Percentiles rank a stretch among this genome's conserved stretches.
These are phyloP conservation scores for Camptogramma bilineatum DNA, from an alignment of 2,888 invertebrate species.

Conservation along the genomic window DNA sequence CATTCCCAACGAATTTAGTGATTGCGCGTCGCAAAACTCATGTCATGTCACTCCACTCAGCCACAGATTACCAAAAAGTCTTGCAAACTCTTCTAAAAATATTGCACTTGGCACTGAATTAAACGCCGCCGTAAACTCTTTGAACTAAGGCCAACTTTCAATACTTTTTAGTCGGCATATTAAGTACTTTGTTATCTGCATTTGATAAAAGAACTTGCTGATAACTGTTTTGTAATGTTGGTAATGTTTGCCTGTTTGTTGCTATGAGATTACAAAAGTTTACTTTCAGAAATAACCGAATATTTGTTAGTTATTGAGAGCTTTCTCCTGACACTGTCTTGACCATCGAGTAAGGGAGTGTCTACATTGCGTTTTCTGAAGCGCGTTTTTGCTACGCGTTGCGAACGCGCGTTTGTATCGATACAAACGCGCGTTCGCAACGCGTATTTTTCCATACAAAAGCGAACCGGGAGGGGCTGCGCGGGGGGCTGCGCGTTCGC, in stretches of 20 bases:
- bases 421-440: no score
- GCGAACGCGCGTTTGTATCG: no score
- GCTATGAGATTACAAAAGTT: not conserved
- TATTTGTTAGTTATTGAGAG: no score
- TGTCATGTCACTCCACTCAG: conserved; percentile 58
- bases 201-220: conserved; percentile 18
- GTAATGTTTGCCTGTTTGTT: conserved; percentile 3
- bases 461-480: no score
- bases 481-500: no score
- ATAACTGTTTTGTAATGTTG: conserved; percentile 19
- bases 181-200: conserved; percentile 23
- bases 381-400: no score
- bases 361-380: no score
- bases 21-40: conserved; percentile 57
- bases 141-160: conserved; percentile 73
- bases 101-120: conserved; percentile 80
- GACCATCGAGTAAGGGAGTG: no score
- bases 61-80: conserved; percentile 27
- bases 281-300: no score
- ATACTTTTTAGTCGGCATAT: conserved; percentile 38
- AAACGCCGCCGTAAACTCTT: conserved; percentile 74
- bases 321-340: no score
- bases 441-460: no score
- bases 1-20: conserved; percentile 54
- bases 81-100: conserved; percentile 66